Evolutionary conservation across 2,888 invertebrate species (phyloP), one percentile per base, ranked within the genome.

Genomic region (Acrobasis consociella): DNA sequence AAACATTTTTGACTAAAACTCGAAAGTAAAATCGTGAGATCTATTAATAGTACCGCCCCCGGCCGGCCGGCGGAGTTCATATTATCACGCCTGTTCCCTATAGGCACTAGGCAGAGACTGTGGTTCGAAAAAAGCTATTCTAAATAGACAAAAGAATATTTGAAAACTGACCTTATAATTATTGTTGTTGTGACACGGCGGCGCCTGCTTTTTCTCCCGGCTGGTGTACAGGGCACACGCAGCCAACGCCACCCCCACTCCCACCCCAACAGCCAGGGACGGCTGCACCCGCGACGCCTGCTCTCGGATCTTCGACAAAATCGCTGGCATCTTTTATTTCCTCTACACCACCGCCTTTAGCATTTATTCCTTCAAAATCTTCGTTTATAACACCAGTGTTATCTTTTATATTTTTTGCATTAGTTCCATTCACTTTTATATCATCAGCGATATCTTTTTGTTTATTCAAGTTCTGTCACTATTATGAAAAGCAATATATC

Each of bases 271-370:
- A 0, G 91, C 91, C 58, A 91, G 74, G 50, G 87, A 83, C 5
- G 87, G 91, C 74, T 88, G 85, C 0, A 91, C 91, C 72, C 91
- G 77, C 68, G 86, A 89, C 71, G 91, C 91, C 71, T 85, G 85
- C 75, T 92, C 93, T 52, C 90, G 74, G 7, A 93, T 85, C 78
- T 93, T 93, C 22, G 91, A 81, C 69, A 93, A 72, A 66, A 93
- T 91, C 22, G 93, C 91, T 65, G 93, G 93, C 93, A 93, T 93
- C 74, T 78, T 84, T 60, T 62, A 59, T 69, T 62, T 17, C 58
- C 42, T 50, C 31, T 52, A 42, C 38, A 50, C 15, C 15, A n/a
- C 3, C 49, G 16, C 50, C 15, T 17, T 60, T 37, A 49, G 62
- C 63, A 63, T 62, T 46, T 53, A 61, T 52, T 51, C 9, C 37